Percentiles rank a stretch among this genome's conserved stretches.
Conservation (phyloP, 1,140 invertebrate genomes). For the Trichomalopsis sarcophagae region DNA sequence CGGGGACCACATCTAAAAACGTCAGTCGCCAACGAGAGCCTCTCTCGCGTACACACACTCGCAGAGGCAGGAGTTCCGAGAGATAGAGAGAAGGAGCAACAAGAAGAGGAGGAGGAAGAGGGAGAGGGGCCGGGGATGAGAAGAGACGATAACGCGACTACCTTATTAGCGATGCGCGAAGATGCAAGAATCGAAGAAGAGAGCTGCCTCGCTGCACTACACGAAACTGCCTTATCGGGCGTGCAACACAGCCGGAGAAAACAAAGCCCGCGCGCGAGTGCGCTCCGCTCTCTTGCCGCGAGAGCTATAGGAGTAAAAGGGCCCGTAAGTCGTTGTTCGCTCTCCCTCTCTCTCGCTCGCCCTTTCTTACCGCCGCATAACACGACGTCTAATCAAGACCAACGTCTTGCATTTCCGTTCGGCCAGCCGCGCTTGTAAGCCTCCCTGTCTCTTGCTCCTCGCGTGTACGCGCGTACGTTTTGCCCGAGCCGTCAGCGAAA, state of each 20-base stretch:
- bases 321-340: conserved; percentile 35
- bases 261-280: background rate
- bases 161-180: conserved; percentile 62
- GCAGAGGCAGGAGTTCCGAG: background rate
- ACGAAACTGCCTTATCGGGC: conserved; percentile 47
- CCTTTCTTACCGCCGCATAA: conserved; percentile 43
- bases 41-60: no score
- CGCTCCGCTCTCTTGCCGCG: no score
- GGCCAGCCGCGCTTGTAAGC: conserved; percentile 11
- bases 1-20: background rate
- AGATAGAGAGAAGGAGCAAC: background rate
- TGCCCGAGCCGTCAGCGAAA: conserved; percentile 30
- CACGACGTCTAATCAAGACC: conserved; percentile 46
- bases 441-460: background rate
- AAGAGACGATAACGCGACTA: conserved; percentile 47
- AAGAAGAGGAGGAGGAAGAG: background rate
- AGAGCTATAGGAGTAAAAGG: conserved; percentile 2
- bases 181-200: conserved; percentile 36
- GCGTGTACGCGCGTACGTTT: background rate
- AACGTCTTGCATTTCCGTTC: conserved; percentile 31
- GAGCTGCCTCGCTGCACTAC: background rate
- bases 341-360: background rate
- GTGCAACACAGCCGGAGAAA: conserved; percentile 20
- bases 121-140: conserved; percentile 38
- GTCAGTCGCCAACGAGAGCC: background rate